These are phyloP conservation scores for Noctua janthe DNA, from an alignment of 2,888 invertebrate species.

Conservation along the genomic window DNA sequence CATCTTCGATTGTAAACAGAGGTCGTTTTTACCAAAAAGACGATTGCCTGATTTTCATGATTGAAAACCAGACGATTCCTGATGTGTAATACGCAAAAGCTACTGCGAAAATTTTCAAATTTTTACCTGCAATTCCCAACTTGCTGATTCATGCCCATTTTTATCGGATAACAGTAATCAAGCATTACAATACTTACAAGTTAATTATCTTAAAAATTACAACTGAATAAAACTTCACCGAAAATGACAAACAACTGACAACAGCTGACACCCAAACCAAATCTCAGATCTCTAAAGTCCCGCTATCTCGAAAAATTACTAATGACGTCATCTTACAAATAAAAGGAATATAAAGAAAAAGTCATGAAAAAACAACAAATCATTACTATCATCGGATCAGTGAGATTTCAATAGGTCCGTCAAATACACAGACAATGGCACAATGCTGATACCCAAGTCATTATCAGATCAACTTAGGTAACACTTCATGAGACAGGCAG, in stretches of 20 bases:
- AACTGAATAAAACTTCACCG: conserved; percentile 16
- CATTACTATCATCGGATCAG: conserved; percentile 71
- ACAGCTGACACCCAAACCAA: conserved; percentile 49
- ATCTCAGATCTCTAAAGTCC: conserved; percentile 54
- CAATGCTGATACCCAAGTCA: conserved; percentile 72
- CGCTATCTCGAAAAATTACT: conserved; percentile 60
- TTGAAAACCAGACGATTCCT: background rate
- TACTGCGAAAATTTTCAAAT: background rate
- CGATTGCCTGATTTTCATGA: background rate
- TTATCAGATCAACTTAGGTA: conserved; percentile 77
- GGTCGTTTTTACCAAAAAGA: background rate
- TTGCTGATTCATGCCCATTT: background rate
- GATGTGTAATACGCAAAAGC: background rate
- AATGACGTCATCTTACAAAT: conserved; percentile 69
- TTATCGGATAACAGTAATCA: background rate
- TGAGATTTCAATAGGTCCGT: conserved; percentile 71
- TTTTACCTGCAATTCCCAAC: background rate
- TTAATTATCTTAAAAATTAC: background rate
- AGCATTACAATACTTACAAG: background rate
- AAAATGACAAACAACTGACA: conserved; percentile 52
- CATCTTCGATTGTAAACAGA: background rate
- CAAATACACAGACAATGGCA: conserved; percentile 72
- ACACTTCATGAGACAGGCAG: conserved; percentile 70
- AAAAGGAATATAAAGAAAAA: conserved; percentile 64
- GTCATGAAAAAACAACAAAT: conserved; percentile 70